Evolutionary conservation across 1,140 invertebrate genomes (phyloP).

Genomic region (Ceratina calcarata): DNA sequence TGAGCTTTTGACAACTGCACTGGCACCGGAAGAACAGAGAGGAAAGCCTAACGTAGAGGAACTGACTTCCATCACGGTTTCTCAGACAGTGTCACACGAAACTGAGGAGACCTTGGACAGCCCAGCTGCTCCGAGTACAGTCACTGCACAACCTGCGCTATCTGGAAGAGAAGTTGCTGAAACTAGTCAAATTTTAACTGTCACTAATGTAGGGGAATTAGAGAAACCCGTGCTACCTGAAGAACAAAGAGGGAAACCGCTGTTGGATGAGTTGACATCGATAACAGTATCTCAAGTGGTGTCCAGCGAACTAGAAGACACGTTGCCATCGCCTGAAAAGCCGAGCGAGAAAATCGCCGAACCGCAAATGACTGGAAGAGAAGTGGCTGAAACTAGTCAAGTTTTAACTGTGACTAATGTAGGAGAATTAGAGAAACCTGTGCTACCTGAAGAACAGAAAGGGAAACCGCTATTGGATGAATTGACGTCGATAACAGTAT

Average conservation of each 20-base stretch:
- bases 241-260: slow-evolving; percentile 64
- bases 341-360: slow-evolving; percentile 61
- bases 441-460: slow-evolving; percentile 58
- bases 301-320: slow-evolving; percentile 70
- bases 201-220: slow-evolving; percentile 60
- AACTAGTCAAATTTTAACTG: slow-evolving; percentile 65
- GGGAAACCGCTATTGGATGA: slow-evolving; percentile 65
- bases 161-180: slow-evolving; percentile 71
- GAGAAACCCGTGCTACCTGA: slow-evolving; percentile 50
- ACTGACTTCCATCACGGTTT: slow-evolving; percentile 63
- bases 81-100: slow-evolving; percentile 65
- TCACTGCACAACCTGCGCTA: slow-evolving; percentile 59
- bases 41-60: slow-evolving; percentile 67
- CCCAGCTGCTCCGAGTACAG: slow-evolving; percentile 39
- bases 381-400: slow-evolving; percentile 68
- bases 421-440: slow-evolving; percentile 56
- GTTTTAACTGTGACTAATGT: slow-evolving; percentile 59
- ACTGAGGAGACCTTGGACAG: slow-evolving; percentile 57
- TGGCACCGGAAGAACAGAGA: slow-evolving; percentile 61
- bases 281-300: slow-evolving; percentile 71
- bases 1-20: slow-evolving; percentile 54
- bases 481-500: slow-evolving; percentile 66
- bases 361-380: slow-evolving; percentile 60
- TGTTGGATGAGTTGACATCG: slow-evolving; percentile 69
- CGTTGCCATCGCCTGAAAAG: slow-evolving; percentile 50